A percentile compares a stretch with the other conserved stretches of the same genome.
Conservation (phyloP, 2,888 invertebrate genomes). For the Campaea margaritaria region DNA sequence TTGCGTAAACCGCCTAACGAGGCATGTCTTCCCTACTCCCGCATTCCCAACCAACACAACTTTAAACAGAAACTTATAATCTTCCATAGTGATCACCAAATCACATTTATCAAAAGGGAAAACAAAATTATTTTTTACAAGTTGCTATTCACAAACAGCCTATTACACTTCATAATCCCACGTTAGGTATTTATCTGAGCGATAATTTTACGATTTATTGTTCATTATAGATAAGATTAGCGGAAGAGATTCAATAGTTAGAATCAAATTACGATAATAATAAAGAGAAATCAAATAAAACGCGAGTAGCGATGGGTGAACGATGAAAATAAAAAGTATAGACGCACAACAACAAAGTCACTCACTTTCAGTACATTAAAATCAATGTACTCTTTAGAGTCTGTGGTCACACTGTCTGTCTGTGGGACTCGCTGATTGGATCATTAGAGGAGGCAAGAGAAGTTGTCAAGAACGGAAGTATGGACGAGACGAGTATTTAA, state of each 20-base stretch:
- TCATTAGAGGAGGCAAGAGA: too few relatives aligned
- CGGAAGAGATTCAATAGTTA: conserved; percentile 12
- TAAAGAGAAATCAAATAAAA: conserved; percentile 43
- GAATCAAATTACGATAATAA: conserved; percentile 43
- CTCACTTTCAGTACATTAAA: too few relatives aligned
- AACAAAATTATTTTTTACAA: conserved; percentile 49
- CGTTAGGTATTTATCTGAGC: conserved; percentile 54
- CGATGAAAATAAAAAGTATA: too few relatives aligned
- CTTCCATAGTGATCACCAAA: conserved; percentile 91
- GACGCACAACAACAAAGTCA: too few relatives aligned
- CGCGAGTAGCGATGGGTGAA: conserved; percentile 24
- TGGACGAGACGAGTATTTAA: too few relatives aligned
- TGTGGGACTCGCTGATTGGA: too few relatives aligned
- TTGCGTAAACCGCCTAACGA: conserved; percentile 98
- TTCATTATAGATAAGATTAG: conserved; percentile 67
- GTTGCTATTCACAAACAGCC: conserved; percentile 74
- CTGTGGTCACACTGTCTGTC: too few relatives aligned
- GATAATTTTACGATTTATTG: conserved; percentile 67
- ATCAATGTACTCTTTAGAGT: too few relatives aligned
- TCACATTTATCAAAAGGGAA: conserved; percentile 66
- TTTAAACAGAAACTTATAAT: conserved; percentile 99
- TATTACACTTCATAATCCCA: conserved; percentile 61
- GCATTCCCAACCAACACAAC: conserved; percentile 99
- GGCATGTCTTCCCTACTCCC: conserved; percentile 98
- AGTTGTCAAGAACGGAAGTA: too few relatives aligned